Evolutionary conservation across 2,797 vertebrate genomes (phyloP).

Genomic region (Micromesistius poutassou): DNA sequence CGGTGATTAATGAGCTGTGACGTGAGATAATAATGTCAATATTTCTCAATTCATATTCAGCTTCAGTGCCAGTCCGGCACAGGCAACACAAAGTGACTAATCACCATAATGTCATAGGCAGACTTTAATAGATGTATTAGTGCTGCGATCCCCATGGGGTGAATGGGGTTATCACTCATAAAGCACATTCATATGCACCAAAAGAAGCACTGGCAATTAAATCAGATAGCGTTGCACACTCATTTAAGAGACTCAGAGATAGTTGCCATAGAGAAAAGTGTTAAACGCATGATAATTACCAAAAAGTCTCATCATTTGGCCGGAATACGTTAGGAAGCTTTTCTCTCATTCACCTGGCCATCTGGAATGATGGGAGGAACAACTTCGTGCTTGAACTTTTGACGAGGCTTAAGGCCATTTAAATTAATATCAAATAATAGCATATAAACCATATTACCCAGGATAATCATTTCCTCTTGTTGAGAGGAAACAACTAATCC

Average conservation of each 20-base stretch:
- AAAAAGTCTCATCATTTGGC: slow-evolving; percentile 63
- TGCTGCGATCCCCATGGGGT: slow-evolving; percentile 67
- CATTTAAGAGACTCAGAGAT: slow-evolving; percentile 65
- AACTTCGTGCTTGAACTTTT: neutral
- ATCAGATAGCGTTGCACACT: slow-evolving; percentile 71
- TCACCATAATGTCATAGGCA: slow-evolving; percentile 67
- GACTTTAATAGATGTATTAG: slow-evolving; percentile 73
- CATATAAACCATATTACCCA: neutral
- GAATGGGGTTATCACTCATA: slow-evolving; percentile 74
- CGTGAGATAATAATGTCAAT: slow-evolving; percentile 63
- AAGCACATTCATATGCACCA: slow-evolving; percentile 64
- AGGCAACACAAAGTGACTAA: slow-evolving; percentile 69
- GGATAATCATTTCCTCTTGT: neutral
- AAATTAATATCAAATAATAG: neutral
- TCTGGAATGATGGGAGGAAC: neutral
- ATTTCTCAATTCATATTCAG: slow-evolving; percentile 63
- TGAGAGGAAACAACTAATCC: neutral
- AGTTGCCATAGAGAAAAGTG: slow-evolving; percentile 65
- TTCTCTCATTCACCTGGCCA: neutral
- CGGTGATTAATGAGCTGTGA: slow-evolving; percentile 61
- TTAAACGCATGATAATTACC: slow-evolving; percentile 70
- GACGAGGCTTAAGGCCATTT: neutral
- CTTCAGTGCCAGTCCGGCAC: slow-evolving; percentile 52
- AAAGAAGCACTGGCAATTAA: slow-evolving; percentile 64
- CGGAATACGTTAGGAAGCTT: slow-evolving; percentile 70